A percentile compares a stretch with the other conserved stretches of the same genome.
phyloP scores from a whole-genome alignment of 2,888 invertebrate genomes.

The Euphydryas editha region DNA sequence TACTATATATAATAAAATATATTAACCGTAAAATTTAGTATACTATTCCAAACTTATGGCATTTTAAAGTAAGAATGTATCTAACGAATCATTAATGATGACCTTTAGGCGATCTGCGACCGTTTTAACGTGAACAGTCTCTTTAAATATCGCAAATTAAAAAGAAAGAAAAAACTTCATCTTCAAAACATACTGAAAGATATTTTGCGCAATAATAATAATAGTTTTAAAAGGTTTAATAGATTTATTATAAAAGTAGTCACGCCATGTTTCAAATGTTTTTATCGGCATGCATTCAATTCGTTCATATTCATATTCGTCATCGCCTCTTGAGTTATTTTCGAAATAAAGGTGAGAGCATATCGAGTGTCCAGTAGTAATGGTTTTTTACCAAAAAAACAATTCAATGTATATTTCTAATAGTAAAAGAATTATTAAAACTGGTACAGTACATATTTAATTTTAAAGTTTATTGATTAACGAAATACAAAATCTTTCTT shows the following conservation, averaged over 20 bases:
- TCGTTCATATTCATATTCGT: background rate
- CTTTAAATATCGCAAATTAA: background rate
- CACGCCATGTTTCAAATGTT: background rate
- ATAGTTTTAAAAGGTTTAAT: background rate
- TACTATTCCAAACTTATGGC: too few species aligned
- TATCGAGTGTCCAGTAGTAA: background rate
- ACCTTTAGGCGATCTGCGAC: too few species aligned
- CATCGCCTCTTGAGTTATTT: slow-evolving; percentile 2
- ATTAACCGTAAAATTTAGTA: too few species aligned
- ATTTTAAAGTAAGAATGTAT: too few species aligned
- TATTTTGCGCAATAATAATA: background rate
- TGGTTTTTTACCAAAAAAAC: background rate
- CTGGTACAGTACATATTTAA: too few species aligned
- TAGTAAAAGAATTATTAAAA: too few species aligned
- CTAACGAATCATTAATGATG: too few species aligned
- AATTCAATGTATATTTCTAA: too few species aligned
- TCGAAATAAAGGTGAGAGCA: background rate
- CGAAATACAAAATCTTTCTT: too few species aligned
- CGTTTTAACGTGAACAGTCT: too few species aligned
- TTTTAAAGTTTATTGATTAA: too few species aligned
- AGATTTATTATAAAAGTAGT: background rate
- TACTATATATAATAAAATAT: too few species aligned
- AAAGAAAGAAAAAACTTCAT: background rate
- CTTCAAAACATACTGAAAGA: background rate
- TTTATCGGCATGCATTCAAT: background rate